phyloP scores from a whole-genome alignment of 2,888 invertebrate species.

The Lasioglossum morio region DNA sequence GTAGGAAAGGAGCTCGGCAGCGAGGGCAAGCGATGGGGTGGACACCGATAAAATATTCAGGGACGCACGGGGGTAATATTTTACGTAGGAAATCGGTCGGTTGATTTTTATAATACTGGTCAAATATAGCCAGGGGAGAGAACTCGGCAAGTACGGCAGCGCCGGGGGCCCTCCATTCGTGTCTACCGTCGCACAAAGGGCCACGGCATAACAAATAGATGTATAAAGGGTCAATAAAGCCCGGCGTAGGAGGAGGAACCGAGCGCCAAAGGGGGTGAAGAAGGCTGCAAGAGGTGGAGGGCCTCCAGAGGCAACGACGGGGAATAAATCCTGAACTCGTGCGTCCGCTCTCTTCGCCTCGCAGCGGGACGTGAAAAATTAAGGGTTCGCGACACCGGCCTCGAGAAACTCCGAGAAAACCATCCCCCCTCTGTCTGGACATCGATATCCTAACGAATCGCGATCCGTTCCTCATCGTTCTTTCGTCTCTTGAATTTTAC shows the following conservation, averaged over 20 bases:
- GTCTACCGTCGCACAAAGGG: slow-evolving; percentile 82
- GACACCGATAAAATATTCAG: slow-evolving; percentile 84
- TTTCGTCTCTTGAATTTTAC: background rate
- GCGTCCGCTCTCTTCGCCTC: slow-evolving; percentile 76
- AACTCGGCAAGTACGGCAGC: slow-evolving; percentile 47
- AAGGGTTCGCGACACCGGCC: slow-evolving; percentile 77
- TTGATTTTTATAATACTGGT: slow-evolving; percentile 85
- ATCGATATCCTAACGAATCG: slow-evolving; percentile 60
- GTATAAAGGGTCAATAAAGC: slow-evolving; percentile 85
- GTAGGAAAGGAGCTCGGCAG: slow-evolving; percentile 41
- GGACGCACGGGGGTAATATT: slow-evolving; percentile 83
- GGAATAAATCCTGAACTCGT: slow-evolving; percentile 83
- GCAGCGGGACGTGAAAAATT: slow-evolving; percentile 79
- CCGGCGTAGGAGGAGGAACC: slow-evolving; percentile 74
- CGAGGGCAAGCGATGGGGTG: slow-evolving; percentile 72
- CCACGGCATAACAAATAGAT: slow-evolving; percentile 84
- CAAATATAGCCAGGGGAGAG: slow-evolving; percentile 84
- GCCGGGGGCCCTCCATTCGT: slow-evolving; percentile 72
- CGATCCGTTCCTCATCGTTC: background rate
- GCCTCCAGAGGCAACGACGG: slow-evolving; percentile 80
- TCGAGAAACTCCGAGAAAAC: slow-evolving; percentile 60
- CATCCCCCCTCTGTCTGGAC: slow-evolving; percentile 57
- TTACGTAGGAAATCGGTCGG: slow-evolving; percentile 85
- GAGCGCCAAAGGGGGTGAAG: slow-evolving; percentile 65
- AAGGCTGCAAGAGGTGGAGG: slow-evolving; percentile 70